Conservation (phyloP, 2,888 invertebrate genomes). For the Gerris lacustris region DNA sequence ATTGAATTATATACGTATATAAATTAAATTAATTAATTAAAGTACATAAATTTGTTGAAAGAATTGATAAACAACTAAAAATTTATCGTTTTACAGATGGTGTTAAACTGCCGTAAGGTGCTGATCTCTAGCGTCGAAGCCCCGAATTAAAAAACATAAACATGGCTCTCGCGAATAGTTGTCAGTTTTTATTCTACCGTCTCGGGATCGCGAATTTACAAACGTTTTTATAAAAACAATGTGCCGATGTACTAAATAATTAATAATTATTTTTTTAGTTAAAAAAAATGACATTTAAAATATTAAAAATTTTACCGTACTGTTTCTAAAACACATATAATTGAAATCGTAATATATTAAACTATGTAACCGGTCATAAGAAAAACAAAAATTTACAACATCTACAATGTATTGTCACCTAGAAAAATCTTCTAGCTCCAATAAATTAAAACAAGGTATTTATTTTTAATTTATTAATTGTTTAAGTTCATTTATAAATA, state of each 20-base stretch:
- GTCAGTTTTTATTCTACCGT: background rate
- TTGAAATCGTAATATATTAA: background rate
- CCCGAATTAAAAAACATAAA: background rate
- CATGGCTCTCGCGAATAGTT: background rate
- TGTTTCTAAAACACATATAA: background rate
- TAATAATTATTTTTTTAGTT: too few species aligned
- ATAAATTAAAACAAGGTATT: slow-evolving; percentile 34
- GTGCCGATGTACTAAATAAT: too few species aligned
- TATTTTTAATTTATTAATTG: slow-evolving; percentile 19
- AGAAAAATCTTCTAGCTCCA: slow-evolving; percentile 33
- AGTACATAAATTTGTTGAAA: background rate
- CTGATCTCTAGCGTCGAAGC: background rate
- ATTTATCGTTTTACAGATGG: background rate
- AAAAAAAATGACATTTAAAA: too few species aligned
- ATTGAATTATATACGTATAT: too few species aligned
- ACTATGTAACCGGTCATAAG: background rate
- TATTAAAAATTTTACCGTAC: background rate
- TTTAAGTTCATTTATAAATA: slow-evolving; percentile 8
- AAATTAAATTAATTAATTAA: too few species aligned
- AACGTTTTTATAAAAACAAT: too few species aligned
- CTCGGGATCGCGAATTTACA: too few species aligned
- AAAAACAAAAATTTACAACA: background rate
- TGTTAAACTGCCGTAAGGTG: background rate
- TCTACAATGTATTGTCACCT: slow-evolving; percentile 33
- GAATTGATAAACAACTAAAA: background rate